These are phyloP conservation scores for Dugesia japonica DNA, from an alignment of 2,888 invertebrate genomes.

Conservation along the genomic window DNA sequence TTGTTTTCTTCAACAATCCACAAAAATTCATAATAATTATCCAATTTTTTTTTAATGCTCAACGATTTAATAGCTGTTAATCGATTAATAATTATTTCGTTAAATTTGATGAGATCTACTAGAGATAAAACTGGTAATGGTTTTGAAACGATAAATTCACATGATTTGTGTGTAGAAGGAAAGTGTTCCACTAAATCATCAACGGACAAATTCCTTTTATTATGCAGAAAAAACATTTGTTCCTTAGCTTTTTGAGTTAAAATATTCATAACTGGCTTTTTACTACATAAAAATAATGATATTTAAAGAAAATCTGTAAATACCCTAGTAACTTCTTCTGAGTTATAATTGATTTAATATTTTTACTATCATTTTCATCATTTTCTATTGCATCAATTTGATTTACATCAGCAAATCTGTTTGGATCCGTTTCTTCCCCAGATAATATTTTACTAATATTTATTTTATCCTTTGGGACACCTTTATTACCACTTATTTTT, in stretches of 20 bases:
- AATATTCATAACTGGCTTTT: background rate
- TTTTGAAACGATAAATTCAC: background rate
- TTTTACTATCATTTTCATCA: no score
- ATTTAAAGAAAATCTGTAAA: no score
- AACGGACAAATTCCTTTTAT: background rate
- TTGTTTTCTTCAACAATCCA: background rate
- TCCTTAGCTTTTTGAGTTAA: background rate
- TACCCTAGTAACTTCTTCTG: no score
- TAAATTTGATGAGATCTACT: background rate
- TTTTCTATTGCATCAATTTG: no score
- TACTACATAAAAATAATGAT: no score
- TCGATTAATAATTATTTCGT: background rate
- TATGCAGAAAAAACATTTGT: background rate
- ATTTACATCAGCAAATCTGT: no score
- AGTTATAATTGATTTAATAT: no score
- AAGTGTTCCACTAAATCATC: background rate
- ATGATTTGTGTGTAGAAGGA: background rate
- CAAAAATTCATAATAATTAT: background rate
- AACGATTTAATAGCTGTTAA: background rate
- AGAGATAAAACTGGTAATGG: background rate
- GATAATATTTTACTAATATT: no score
- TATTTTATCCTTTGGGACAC: no score
- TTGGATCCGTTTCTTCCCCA: no score
- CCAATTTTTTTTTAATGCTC: background rate
- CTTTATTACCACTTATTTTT: no score